Evolutionary conservation across 2,797 vertebrate genomes (phyloP), one percentile per base, ranked within the genome.

Genomic region (Macroramphosus scolopax): DNA sequence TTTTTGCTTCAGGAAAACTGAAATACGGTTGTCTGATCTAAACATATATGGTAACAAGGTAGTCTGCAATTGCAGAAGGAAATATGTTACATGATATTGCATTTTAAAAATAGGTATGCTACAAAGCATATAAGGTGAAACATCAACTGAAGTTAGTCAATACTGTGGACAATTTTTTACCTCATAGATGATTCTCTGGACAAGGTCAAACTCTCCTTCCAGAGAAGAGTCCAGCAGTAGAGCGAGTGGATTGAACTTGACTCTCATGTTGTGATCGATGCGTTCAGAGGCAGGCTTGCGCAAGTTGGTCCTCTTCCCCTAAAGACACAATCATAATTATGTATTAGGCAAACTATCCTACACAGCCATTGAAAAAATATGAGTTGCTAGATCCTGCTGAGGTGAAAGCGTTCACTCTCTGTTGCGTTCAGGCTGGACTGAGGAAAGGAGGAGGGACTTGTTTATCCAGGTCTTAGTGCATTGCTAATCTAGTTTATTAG

Each of bases 121-220:
- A 29, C 8, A 29, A 12, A 12, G 28, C 11, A 5, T 10, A 29
- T 9, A 3, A 12, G 11, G n/a, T n/a, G n/a, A n/a, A n/a, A 22
- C 20, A 3, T 22, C 20, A 22, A 3, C 20, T 22, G 6, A 22
- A 22, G 6, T 22, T n/a, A n/a, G n/a, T n/a, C 20, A 22, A 6
- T 6, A 22, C 20, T 30, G 12, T 15, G 22, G 4, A 18, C 16
- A 16, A 38, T 13, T 7, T 32, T 75, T 82, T 88, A 96, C 96
- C 89, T 98, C 94, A 51, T 97, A 97, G 72, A 98, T 98, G 80
- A 98, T 96, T 81, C 96, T 93, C 87, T 98, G 96, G 43, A 98
- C 96, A 8, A 98, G 90, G 78, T 98, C 96, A 70, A 90, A 96
- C 79, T 98, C 96, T 48, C 96, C 96, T 68, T 98, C 96, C 86